Base-by-base conservation (phyloP, 1,140 invertebrate genomes). In the Sarcophaga peregrina region DNA sequence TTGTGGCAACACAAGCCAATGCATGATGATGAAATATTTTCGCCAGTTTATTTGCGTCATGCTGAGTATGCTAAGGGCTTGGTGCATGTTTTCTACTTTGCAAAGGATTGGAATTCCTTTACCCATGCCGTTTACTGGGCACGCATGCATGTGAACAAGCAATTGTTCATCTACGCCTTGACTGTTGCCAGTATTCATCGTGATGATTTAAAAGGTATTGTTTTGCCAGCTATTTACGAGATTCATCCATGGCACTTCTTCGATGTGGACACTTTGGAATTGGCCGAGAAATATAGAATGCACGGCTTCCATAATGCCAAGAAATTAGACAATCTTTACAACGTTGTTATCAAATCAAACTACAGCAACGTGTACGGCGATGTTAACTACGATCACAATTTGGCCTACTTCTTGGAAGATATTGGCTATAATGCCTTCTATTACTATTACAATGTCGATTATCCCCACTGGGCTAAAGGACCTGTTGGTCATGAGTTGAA, bases 391-490 rank as follows among this genome's bases (percentile, higher is more conserved):
- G 93, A 93, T 54, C 90, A 92, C 82, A 88, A 89, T 11, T 82
- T 95, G 45, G 91, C 92, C 83, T 95, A 95, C 85, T 94, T 94
- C 86, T 92, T 92, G 37, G 94, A 95, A 89, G 94, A 95, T 85
- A 92, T 95, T 85, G 94, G 93, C 45, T 90, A 94, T 52, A 95
- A 95, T 85, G 91, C 92, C 6, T 94, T 93, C 88, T 94, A 94
- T 85, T 93, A 92, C 86, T 92, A 91, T 87, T 91, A 91, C 88
- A 91, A 92, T 85, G 82, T 91, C 50, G 90, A 92, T 62, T 91
- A 89, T 75, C 92, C 93, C 3, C 91, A 91, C 90, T 93, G 92
- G 91, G 86, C 92, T 68, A 87, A 89, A 46, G 87, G 89, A 47
- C 85, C 88, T 9, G 87, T 91, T 75, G 88, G 92, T 37, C 86